Evolutionary conservation across 2,797 vertebrate species (phyloP).

Genomic region (Hylomyscus alleni): DNA sequence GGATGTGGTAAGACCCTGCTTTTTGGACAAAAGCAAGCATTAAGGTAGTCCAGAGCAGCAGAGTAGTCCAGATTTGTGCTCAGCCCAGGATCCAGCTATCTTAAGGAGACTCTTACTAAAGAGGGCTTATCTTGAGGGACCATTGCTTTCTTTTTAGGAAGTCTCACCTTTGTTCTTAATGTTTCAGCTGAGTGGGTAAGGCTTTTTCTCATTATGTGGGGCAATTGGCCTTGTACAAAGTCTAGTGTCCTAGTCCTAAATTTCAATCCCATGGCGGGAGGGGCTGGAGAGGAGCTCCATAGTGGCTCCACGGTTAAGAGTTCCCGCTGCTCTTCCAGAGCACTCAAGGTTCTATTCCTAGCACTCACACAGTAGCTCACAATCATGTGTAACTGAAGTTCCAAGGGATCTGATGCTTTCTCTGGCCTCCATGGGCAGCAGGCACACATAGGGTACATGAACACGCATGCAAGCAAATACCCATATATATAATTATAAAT

Average conservation of each 20-base stretch:
- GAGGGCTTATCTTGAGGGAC: background rate
- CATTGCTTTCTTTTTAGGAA: background rate
- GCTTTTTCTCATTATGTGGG: background rate
- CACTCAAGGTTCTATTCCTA: background rate
- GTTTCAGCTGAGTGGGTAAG: background rate
- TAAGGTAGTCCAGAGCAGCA: fast-evolving
- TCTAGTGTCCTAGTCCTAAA: background rate
- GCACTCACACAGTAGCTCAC: background rate
- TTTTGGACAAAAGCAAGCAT: background rate
- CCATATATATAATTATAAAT: background rate
- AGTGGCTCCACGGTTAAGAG: too few relatives aligned
- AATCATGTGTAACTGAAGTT: background rate
- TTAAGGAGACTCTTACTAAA: background rate
- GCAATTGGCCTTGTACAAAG: background rate
- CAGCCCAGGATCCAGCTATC: background rate
- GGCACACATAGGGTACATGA: too few relatives aligned
- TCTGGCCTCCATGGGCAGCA: background rate
- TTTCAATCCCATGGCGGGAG: background rate
- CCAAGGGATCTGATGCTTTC: background rate
- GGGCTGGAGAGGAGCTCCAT: background rate
- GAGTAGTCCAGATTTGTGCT: background rate
- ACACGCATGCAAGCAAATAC: background rate
- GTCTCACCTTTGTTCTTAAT: background rate
- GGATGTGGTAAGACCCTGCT: background rate
- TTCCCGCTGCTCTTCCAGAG: background rate